Percentiles rank a stretch among this genome's conserved stretches.
These are phyloP conservation scores for Rhynchonema sp. DNA, from an alignment of 2,888 invertebrate genomes.

Conservation along the genomic window DNA sequence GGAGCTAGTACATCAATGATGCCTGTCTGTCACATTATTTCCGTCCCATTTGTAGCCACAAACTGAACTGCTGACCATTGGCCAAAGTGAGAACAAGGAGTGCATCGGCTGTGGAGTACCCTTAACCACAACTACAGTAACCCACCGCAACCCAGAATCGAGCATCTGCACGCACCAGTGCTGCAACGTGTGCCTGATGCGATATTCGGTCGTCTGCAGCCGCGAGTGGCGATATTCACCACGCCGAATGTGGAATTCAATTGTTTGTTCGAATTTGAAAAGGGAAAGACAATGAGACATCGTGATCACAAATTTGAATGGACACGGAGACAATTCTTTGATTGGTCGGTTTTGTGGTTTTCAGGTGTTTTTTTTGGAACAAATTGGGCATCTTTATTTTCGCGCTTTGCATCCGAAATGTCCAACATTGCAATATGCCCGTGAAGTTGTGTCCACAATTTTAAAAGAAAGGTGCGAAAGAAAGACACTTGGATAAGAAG, in stretches of 20 bases:
- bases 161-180: slow-evolving; percentile 26
- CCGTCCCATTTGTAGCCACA: too few species aligned
- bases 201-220: slow-evolving; percentile 26
- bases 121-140: background rate
- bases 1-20: too few species aligned
- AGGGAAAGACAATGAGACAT: slow-evolving; percentile 18
- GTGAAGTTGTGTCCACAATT: too few species aligned
- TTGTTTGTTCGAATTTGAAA: slow-evolving; percentile 20
- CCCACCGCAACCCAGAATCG: slow-evolving; percentile 24
- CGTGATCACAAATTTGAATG: slow-evolving; percentile 35
- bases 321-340: slow-evolving; percentile 26
- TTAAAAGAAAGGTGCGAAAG: too few species aligned
- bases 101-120: too few species aligned
- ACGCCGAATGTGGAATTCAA: slow-evolving; percentile 34
- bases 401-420: too few species aligned
- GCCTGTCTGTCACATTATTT: background rate
- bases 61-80: too few species aligned
- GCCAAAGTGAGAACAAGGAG: too few species aligned
- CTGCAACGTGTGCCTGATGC: slow-evolving; percentile 19
- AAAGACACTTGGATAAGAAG: too few species aligned
- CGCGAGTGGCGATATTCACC: slow-evolving; percentile 28
- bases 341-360: slow-evolving; percentile 18
- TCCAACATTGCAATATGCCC: too few species aligned
- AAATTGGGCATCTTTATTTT: too few species aligned
- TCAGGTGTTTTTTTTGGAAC: background rate